Evolutionary conservation across 2,113 vertebrate genomes (phyloP).

Genomic region (Lepisosteus osseus): DNA sequence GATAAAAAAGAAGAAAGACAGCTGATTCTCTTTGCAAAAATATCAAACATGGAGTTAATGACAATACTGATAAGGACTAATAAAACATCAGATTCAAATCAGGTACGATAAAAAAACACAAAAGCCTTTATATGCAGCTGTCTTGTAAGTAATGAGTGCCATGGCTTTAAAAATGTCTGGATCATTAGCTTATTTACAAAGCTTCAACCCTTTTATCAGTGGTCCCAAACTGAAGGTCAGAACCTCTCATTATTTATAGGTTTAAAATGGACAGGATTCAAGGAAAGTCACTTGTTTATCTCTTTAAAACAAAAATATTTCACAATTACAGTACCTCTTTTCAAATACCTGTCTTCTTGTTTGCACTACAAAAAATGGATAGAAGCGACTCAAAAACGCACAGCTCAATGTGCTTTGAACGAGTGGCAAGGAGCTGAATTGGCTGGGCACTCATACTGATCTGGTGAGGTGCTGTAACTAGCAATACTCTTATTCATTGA

Average conservation of each 20-base stretch:
- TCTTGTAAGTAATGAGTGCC: conserved; percentile 81
- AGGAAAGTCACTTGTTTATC: too few relatives aligned
- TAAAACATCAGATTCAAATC: conserved; percentile 64
- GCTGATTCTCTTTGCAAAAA: conserved; percentile 68
- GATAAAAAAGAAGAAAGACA: conserved; percentile 58
- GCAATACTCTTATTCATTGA: too few relatives aligned
- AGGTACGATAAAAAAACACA: conserved; percentile 70
- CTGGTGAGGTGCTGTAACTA: too few relatives aligned
- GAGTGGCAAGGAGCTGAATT: too few relatives aligned
- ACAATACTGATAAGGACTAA: conserved; percentile 56
- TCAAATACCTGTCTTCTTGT: too few relatives aligned
- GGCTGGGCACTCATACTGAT: too few relatives aligned
- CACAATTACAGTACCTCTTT: too few relatives aligned
- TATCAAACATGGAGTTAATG: conserved; percentile 81
- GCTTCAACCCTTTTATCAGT: conserved; percentile 74
- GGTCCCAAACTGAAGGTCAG: conserved; percentile 62
- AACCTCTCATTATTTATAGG: neutral
- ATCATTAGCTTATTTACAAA: conserved; percentile 84
- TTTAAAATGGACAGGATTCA: too few relatives aligned
- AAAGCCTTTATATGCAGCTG: conserved; percentile 75
- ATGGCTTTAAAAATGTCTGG: conserved; percentile 82
- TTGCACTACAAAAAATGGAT: too few relatives aligned
- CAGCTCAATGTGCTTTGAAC: too few relatives aligned
- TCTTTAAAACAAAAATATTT: too few relatives aligned
- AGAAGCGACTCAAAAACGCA: too few relatives aligned